Conservation (phyloP, 2,113 vertebrate species). For the Haemorhous mexicanus region DNA sequence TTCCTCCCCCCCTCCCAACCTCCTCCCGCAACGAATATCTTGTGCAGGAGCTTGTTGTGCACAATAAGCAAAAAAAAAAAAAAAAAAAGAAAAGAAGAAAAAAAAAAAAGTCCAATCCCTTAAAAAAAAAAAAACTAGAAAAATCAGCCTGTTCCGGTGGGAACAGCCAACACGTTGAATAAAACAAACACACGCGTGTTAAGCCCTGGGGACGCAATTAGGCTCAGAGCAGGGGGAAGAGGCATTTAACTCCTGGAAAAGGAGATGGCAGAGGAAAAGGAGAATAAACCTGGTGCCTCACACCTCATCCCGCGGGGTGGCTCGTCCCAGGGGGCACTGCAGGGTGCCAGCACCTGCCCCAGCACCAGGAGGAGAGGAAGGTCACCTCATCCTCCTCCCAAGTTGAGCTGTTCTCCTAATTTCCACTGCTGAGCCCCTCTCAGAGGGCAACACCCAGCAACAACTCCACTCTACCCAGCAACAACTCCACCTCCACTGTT, state of each 20-base stretch:
- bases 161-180: conserved; percentile 54
- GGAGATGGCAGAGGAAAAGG: conserved; percentile 1
- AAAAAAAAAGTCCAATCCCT: not conserved
- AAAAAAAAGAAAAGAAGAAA: not conserved
- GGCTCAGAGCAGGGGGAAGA: conserved; percentile 9
- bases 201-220: conserved; percentile 63
- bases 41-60: conserved; percentile 35
- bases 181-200: conserved; percentile 60
- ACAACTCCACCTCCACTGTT: not conserved
- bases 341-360: not conserved
- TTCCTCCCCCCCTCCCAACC: not conserved
- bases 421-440: not conserved
- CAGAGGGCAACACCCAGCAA: not conserved
- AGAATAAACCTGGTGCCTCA: not conserved
- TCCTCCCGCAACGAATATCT: not conserved
- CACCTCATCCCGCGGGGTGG: accelerated
- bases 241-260: not conserved
- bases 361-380: not conserved
- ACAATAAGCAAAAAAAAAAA: conserved; percentile 43
- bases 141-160: conserved; percentile 46
- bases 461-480: not conserved
- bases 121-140: not conserved
- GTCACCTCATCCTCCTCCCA: not conserved
- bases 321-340: not conserved
- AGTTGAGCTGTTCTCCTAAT: not conserved